phyloP scores from a whole-genome alignment of 2,113 vertebrate genomes.

The Tringa solitaria region DNA sequence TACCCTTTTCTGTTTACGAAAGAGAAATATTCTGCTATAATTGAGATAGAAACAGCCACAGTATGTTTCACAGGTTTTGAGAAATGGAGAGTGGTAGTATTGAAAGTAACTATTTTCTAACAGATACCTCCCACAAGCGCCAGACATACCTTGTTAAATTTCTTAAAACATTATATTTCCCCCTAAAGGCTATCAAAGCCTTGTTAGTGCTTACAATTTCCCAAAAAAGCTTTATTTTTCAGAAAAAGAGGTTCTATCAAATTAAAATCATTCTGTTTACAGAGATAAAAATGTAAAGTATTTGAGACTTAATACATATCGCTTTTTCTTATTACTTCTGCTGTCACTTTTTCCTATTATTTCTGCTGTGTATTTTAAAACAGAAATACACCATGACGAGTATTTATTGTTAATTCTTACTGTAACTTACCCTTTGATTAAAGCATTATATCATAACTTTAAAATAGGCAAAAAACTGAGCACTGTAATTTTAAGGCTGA shows the following conservation, averaged over 20 bases:
- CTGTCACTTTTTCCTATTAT: background rate
- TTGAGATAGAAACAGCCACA: background rate
- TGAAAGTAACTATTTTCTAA: background rate
- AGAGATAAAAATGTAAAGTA: background rate
- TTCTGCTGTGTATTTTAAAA: background rate
- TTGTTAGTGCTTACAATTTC: background rate
- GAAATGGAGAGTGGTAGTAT: background rate
- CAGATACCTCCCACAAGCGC: background rate
- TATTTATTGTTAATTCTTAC: background rate
- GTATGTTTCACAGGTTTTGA: background rate
- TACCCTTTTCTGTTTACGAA: background rate
- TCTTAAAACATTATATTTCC: background rate
- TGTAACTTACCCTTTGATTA: conserved; percentile 5
- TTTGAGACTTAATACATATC: background rate
- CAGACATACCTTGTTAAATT: background rate
- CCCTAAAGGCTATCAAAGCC: background rate
- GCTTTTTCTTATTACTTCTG: background rate
- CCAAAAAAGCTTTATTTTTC: background rate
- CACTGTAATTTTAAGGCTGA: conserved; percentile 29
- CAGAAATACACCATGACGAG: background rate
- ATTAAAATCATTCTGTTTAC: background rate
- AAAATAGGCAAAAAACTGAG: background rate
- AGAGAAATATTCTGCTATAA: background rate
- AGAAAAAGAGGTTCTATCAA: background rate
- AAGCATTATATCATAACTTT: conserved; percentile 1